Evolutionary conservation across 2,113 vertebrate species (phyloP).

Genomic region (Chinchilla lanigera): DNA sequence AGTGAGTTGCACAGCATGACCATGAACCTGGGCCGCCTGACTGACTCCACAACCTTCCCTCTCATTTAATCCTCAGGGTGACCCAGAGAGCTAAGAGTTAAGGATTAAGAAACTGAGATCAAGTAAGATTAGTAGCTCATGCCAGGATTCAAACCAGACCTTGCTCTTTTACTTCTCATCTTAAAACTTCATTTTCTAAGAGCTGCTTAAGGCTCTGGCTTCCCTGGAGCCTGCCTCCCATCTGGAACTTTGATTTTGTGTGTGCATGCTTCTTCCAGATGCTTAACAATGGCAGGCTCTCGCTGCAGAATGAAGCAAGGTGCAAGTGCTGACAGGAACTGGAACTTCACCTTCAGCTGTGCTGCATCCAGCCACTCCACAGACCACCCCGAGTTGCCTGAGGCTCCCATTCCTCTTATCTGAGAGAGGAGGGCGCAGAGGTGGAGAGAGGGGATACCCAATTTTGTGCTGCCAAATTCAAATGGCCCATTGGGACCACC

Average conservation of each 20-base stretch:
- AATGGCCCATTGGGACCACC: constrained; percentile 38
- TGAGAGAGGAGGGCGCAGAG: neutral
- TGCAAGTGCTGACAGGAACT: neutral
- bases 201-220: neutral
- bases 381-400: neutral
- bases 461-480: constrained; percentile 39
- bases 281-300: neutral
- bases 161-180: neutral
- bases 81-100: neutral
- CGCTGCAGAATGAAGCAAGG: neutral
- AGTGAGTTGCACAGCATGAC: neutral
- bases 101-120: constrained; percentile 10
- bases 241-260: neutral
- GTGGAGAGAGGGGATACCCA: neutral
- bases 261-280: neutral
- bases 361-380: neutral
- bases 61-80: neutral
- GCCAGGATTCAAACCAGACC: constrained; percentile 53
- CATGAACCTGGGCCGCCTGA: neutral
- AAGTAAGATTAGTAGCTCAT: neutral
- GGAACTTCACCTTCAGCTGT: neutral
- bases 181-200: neutral
- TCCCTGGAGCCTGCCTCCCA: neutral
- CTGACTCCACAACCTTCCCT: neutral
- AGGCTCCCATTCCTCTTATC: neutral